Base-by-base conservation (phyloP, 2,113 vertebrate species). In the Chionodraco myersi region DNA sequence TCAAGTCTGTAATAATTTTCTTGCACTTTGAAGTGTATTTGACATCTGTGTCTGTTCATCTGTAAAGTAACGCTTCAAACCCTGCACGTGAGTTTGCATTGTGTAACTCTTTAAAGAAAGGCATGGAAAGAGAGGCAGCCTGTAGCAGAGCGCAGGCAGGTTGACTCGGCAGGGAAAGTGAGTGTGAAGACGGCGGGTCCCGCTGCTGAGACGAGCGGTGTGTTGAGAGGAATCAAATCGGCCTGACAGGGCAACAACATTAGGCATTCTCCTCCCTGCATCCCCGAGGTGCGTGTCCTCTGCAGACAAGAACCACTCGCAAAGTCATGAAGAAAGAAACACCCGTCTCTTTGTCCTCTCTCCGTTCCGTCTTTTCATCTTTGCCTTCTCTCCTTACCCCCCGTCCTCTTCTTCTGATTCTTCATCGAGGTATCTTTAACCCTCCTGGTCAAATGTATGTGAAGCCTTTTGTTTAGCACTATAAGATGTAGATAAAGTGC, bases 191-290 rank as follows among this genome's bases (percentile, higher is more conserved):
- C 36, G 36, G 61, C 3, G 10, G 58, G 81, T 84, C 88, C 87
- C 85, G 89, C 80, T 88, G 91, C 75, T 41, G 41, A 63, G 47
- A 61, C 5, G 36, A 70, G 54, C 23, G 9, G 61, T 53, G 86
- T 90, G 68, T 80, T 86, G n/a, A 65, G 77, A 45, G 84, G 76
- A 89, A 94, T 92, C 91, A 93, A 93, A 93, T 90, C 15, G 44
- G 71, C 78, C 78, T 84, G 87, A 92, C 87, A 89, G 88, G 84
- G 68, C 64, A 54, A 77, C 65, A 65, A 89, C 81, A 92, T 94
- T 91, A 89, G 79, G 75, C 76, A 89, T 92, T 92, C 92, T 83
- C 88, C 86, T 90, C 76, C 89, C 87, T 84, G 82, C 68, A 81
- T n/a, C 84, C 85, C 80, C 63, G 63, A 87, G 91, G 89, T 88